A percentile compares a stretch with the other conserved stretches of the same genome.
phyloP scores from a whole-genome alignment of 1,140 invertebrate species.

The Drosophila dunni region DNA sequence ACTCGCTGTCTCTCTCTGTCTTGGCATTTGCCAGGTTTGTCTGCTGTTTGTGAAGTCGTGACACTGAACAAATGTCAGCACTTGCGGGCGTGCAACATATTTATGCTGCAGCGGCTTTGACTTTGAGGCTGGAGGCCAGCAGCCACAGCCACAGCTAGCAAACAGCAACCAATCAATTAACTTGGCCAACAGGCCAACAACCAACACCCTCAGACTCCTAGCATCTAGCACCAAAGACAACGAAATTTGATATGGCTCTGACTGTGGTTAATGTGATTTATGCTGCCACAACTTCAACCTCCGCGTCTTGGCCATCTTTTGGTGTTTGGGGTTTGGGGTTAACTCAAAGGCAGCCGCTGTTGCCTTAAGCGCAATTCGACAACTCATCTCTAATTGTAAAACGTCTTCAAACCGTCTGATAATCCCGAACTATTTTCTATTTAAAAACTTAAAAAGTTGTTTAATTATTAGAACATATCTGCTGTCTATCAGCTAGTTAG shows the following conservation, averaged over 20 bases:
- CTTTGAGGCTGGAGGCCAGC: slow-evolving; percentile 73
- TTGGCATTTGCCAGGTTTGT: slow-evolving; percentile 29
- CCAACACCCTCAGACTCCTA: background rate
- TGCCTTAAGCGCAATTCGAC: slow-evolving; percentile 32
- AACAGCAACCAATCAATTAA: slow-evolving; percentile 73
- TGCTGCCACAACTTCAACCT: slow-evolving; percentile 23
- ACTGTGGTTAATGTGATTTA: slow-evolving; percentile 69
- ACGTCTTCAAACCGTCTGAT: background rate
- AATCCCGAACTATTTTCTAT: too few species aligned
- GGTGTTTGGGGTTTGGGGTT: background rate
- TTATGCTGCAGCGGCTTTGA: slow-evolving; percentile 45
- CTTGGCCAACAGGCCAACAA: slow-evolving; percentile 59
- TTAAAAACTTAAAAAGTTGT: too few species aligned
- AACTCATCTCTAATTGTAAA: slow-evolving; percentile 37
- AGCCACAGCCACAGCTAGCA: slow-evolving; percentile 21
- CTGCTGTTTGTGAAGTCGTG: slow-evolving; percentile 64
- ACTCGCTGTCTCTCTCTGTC: slow-evolving; percentile 19
- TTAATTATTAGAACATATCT: too few species aligned
- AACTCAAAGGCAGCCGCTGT: slow-evolving; percentile 61
- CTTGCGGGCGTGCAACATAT: slow-evolving; percentile 72
- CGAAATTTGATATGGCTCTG: slow-evolving; percentile 78
- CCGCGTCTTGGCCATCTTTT: slow-evolving; percentile 16
- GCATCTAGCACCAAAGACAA: slow-evolving; percentile 38
- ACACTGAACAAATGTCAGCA: slow-evolving; percentile 81
- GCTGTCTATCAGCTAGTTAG: background rate